These are phyloP conservation scores for Zaprionus obscuricornis DNA, from an alignment of 2,888 invertebrate genomes.

Conservation along the genomic window DNA sequence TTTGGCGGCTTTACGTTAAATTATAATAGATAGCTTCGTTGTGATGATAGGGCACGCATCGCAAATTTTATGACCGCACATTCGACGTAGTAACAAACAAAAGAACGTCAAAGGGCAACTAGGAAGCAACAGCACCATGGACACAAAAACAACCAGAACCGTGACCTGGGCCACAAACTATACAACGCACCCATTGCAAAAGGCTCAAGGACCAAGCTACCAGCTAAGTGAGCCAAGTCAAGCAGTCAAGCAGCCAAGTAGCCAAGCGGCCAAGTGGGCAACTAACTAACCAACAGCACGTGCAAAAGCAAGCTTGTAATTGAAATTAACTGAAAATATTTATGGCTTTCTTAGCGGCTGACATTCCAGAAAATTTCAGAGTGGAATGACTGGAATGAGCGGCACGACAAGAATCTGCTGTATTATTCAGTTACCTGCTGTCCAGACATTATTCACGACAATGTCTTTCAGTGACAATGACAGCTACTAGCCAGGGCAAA, in stretches of 20 bases:
- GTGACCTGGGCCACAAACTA: no score
- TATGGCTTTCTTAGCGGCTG: constrained; percentile 57
- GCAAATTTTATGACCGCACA: constrained; percentile 68
- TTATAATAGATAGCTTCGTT: constrained; percentile 64
- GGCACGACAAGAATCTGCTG: constrained; percentile 4
- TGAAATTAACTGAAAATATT: constrained; percentile 71
- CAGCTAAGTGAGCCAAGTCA: no score
- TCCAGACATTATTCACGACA: constrained; percentile 59
- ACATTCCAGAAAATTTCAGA: constrained; percentile 45
- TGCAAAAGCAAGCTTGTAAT: constrained; percentile 44
- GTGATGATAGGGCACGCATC: constrained; percentile 66
- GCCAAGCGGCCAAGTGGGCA: not conserved
- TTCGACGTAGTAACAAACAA: constrained; percentile 8
- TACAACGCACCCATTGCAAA: no score
- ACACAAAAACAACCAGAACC: not conserved
- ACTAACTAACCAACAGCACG: constrained; percentile 27
- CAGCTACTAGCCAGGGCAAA: constrained; percentile 20
- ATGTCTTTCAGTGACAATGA: constrained; percentile 31
- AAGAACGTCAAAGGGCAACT: not conserved
- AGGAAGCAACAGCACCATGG: not conserved
- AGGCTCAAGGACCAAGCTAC: no score
- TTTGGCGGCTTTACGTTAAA: constrained; percentile 69
- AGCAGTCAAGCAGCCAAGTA: no score
- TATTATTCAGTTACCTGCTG: constrained; percentile 59
- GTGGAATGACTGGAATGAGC: constrained; percentile 3